A percentile compares a stretch with the other conserved stretches of the same genome.
These are phyloP conservation scores for Phrynocephalus forsythii DNA, from an alignment of 2,797 vertebrate genomes.

Conservation along the genomic window DNA sequence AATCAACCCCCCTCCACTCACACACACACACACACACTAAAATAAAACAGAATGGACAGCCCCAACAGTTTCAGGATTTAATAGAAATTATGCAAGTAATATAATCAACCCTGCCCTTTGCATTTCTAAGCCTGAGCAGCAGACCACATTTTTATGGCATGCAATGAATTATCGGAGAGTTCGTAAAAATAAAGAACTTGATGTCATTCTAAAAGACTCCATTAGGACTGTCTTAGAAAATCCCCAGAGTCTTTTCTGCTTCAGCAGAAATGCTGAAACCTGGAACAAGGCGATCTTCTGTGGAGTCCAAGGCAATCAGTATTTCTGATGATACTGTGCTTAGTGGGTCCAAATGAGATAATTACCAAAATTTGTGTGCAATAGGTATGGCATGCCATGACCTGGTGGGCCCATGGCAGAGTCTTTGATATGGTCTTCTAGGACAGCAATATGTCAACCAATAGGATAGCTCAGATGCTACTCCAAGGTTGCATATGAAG, in stretches of 20 bases:
- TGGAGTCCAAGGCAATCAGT: neutral
- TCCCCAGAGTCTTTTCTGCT: neutral
- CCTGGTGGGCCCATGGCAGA: neutral
- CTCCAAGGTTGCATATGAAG: neutral
- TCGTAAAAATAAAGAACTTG: neutral
- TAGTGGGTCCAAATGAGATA: neutral
- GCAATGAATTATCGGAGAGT: neutral
- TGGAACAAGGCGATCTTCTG: neutral
- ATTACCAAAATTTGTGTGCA: neutral
- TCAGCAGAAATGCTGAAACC: neutral
- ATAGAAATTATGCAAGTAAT: neutral
- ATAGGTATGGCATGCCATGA: neutral
- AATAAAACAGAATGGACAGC: slow-evolving; percentile 11
- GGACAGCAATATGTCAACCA: no score
- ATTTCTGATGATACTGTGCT: neutral
- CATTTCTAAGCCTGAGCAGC: neutral
- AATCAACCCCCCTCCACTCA: neutral
- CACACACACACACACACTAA: neutral
- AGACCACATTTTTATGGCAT: neutral
- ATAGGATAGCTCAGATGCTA: neutral
- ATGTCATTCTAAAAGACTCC: neutral
- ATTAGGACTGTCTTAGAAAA: neutral
- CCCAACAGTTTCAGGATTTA: neutral
- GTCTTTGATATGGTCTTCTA: neutral
- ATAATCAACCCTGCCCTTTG: neutral